Base-by-base conservation (phyloP, 2,797 vertebrate genomes). In the Crossoptilon crossoptilon region DNA sequence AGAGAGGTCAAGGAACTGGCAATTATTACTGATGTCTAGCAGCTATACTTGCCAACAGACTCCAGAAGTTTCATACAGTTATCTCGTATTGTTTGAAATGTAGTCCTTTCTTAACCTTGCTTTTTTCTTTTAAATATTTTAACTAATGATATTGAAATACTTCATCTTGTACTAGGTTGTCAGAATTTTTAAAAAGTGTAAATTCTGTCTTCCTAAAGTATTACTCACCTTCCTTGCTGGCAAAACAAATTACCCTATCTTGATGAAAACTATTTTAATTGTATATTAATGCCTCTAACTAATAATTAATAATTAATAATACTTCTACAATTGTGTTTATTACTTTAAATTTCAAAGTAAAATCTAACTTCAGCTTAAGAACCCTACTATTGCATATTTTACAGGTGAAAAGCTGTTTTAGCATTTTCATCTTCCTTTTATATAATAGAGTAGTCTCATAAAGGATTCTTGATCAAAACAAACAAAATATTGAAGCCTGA, bases 51-150 rank as follows among this genome's bases (percentile, higher is more conserved):
- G 31, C 49, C 37, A 62, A 72, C 33, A 27, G 4, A 48, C 75
- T 83, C 58, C 41, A 83, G 29, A 37, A 90, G 14, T 63, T 95
- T 73, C 62, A 74, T 17, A 44, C 44, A 87, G 41, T 77, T 83
- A 90, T 85, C 37, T 77, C 43, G 77, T 46, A 53, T 16, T 24
- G 9, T 55, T 68, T 90, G 33, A 91, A 94, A 74, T 51, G 44
- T 0, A 72, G 31, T 35, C 85, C 37, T 68, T 91, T 91, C 59
- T 63, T 91, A 51, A 76, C 48, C 33, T 89, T 69, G 33, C 8
- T 69, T 77, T 2, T 77, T 23, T 24, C 53, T 39, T 39, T 26
- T 22, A 78, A 70, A 89, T 72, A 49, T 59, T 88, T 79, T 46
- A 74, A 77, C 1, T 63, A 22, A 75, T 72, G 17, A 37, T 68